phyloP scores from a whole-genome alignment of 2,797 vertebrate species.

The Hemitrygon akajei region DNA sequence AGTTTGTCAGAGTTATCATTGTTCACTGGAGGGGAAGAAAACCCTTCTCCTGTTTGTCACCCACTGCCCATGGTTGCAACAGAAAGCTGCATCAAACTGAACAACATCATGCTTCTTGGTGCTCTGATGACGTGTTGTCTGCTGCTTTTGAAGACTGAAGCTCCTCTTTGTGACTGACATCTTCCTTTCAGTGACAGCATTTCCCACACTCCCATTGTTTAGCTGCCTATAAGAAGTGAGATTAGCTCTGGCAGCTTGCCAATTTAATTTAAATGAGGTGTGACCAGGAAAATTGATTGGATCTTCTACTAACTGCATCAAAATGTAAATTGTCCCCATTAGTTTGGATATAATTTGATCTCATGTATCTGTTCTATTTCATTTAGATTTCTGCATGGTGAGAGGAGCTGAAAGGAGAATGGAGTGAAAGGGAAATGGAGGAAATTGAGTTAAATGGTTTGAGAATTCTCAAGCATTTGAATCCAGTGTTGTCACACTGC shows the following conservation, averaged over 20 bases:
- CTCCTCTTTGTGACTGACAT: background rate
- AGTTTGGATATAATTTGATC: slow-evolving; percentile 9
- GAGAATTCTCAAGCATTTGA: background rate
- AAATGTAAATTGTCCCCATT: background rate
- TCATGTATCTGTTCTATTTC: background rate
- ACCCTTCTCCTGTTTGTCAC: background rate
- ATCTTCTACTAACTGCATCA: slow-evolving; percentile 27
- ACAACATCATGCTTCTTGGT: background rate
- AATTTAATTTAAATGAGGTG: slow-evolving; percentile 32
- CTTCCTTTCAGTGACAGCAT: background rate
- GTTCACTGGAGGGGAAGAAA: background rate
- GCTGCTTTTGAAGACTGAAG: background rate
- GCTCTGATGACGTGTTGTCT: background rate
- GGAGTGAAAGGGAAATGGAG: background rate
- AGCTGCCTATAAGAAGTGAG: background rate
- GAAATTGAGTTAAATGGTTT: background rate
- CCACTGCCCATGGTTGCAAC: background rate
- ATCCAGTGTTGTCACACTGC: background rate
- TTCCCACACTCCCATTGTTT: background rate
- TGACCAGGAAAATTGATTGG: slow-evolving; percentile 18
- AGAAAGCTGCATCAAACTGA: background rate
- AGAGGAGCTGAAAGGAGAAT: slow-evolving; percentile 6
- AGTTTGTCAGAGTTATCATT: background rate
- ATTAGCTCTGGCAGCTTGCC: slow-evolving; percentile 22
- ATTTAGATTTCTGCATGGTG: slow-evolving; percentile 4